Conservation (phyloP, 2,888 invertebrate species). For the Pyralis farinalis region DNA sequence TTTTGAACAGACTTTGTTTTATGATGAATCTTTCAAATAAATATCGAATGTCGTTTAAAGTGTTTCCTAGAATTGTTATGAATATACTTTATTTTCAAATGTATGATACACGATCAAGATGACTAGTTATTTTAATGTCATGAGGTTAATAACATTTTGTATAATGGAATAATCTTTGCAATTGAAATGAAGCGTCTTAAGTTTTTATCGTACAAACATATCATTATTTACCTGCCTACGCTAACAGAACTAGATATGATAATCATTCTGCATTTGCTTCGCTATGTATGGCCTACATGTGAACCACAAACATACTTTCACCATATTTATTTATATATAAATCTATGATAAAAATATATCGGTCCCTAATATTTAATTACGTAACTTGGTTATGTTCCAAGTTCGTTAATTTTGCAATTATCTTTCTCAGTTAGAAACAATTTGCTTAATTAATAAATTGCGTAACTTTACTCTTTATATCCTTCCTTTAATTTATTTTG, state of each 20-base stretch:
- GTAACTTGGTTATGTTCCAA: too few species aligned
- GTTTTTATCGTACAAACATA: slow-evolving; percentile 15
- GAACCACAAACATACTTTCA: slow-evolving; percentile 37
- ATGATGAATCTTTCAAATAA: slow-evolving; percentile 6
- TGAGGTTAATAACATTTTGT: slow-evolving; percentile 1
- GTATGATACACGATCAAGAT: too few species aligned
- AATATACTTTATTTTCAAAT: too few species aligned
- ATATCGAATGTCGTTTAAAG: not conserved
- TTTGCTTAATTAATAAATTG: too few species aligned
- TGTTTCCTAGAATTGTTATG: too few species aligned
- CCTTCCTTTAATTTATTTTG: slow-evolving; percentile 35
- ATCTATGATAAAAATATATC: too few species aligned
- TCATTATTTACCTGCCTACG: slow-evolving; percentile 33
- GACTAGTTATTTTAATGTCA: too few species aligned
- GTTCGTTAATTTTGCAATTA: too few species aligned
- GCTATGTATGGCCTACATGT: slow-evolving; percentile 33
- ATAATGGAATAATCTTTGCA: slow-evolving; percentile 5
- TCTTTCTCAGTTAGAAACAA: too few species aligned
- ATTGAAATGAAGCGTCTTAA: slow-evolving; percentile 12
- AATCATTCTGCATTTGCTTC: slow-evolving; percentile 37
- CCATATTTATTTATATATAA: slow-evolving; percentile 29
- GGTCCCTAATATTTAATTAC: too few species aligned
- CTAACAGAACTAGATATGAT: slow-evolving; percentile 38
- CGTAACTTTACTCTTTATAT: slow-evolving; percentile 10
- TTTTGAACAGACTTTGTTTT: not conserved